phyloP scores from a whole-genome alignment of 2,888 invertebrate species.

The Watsonalla binaria region DNA sequence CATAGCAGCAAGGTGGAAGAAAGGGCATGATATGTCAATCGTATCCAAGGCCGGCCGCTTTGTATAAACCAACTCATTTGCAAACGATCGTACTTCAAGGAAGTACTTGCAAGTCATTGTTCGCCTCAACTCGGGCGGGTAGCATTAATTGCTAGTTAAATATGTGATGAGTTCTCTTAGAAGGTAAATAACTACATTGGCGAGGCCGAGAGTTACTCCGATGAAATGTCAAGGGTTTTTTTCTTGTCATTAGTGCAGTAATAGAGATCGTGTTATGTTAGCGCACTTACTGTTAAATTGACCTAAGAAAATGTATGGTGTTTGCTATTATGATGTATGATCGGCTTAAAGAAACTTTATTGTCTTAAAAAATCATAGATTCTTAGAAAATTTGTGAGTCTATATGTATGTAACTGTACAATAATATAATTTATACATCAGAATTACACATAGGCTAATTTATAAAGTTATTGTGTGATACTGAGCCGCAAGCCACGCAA shows the following conservation, averaged over 20 bases:
- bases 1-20: conserved; percentile 72
- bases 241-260: conserved; percentile 34
- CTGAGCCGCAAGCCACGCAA: too few relatives aligned
- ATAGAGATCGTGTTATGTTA: conserved; percentile 3
- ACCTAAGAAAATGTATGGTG: conserved; percentile 8
- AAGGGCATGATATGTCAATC: conserved; percentile 72
- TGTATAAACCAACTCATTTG: conserved; percentile 42
- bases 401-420: too few relatives aligned
- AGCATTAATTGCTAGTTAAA: conserved; percentile 45
- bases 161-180: conserved; percentile 44
- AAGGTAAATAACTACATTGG: conserved; percentile 51
- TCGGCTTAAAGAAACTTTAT: too few relatives aligned
- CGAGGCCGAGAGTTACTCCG: conserved; percentile 52
- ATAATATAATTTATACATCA: too few relatives aligned
- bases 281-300: conserved; percentile 6
- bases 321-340: background rate
- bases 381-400: too few relatives aligned
- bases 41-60: conserved; percentile 54
- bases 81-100: conserved; percentile 22
- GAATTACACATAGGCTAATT: too few relatives aligned
- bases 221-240: conserved; percentile 69
- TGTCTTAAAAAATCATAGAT: too few relatives aligned
- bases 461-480: too few relatives aligned
- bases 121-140: conserved; percentile 28
- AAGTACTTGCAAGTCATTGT: conserved; percentile 24